Percentiles rank a stretch among this genome's conserved stretches.
Conservation (phyloP, 2,888 invertebrate species). For the Tillus elongatus region DNA sequence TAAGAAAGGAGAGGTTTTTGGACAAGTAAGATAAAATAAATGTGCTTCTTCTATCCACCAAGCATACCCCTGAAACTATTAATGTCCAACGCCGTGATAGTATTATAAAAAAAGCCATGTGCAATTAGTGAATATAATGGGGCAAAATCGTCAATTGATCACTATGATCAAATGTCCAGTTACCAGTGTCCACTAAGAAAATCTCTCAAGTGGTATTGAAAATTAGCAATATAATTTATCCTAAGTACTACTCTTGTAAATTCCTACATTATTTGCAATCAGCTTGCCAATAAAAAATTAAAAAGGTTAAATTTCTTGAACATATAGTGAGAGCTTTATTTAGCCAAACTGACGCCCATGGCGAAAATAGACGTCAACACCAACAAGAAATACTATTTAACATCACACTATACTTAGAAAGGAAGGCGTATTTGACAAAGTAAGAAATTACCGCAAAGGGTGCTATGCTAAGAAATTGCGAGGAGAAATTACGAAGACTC, state of each 20-base stretch:
- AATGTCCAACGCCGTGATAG: slow-evolving; percentile 17
- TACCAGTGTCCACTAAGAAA: too few species aligned
- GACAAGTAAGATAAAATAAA: slow-evolving; percentile 19
- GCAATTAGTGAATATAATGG: slow-evolving; percentile 26
- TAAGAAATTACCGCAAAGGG: slow-evolving; percentile 1
- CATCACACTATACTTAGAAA: background rate
- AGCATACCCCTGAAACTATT: slow-evolving; percentile 22
- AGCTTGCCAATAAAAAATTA: background rate
- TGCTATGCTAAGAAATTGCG: slow-evolving; percentile 2
- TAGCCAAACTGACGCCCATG: background rate
- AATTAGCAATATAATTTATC: slow-evolving; percentile 13
- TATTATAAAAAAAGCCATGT: slow-evolving; percentile 13
- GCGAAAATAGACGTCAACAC: too few species aligned
- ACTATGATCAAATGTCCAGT: too few species aligned
- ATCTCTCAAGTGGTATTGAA: slow-evolving; percentile 15
- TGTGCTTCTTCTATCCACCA: slow-evolving; percentile 26
- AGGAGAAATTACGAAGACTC: background rate
- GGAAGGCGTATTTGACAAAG: slow-evolving; percentile 1
- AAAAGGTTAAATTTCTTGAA: background rate
- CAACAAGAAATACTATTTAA: background rate
- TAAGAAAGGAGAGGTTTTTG: slow-evolving; percentile 9
- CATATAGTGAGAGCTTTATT: background rate
- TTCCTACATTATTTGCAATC: background rate
- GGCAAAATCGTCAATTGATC: slow-evolving; percentile 25
- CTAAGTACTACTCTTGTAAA: background rate